Conservation (phyloP, 2,888 invertebrate species). For the Rapana venosa region DNA sequence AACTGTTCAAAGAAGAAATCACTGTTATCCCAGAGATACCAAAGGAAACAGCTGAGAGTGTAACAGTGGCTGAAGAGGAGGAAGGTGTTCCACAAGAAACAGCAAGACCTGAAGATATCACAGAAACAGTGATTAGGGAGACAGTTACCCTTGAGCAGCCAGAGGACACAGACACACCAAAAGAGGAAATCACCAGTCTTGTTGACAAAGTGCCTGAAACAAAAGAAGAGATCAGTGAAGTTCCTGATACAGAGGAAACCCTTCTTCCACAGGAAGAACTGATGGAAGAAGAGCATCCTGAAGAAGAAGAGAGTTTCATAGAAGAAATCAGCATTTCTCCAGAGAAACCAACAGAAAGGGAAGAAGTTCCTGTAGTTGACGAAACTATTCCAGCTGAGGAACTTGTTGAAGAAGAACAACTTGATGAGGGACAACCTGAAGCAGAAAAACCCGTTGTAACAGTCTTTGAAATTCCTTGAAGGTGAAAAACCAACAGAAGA, state of each 20-base stretch:
- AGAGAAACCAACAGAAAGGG: constrained; percentile 39
- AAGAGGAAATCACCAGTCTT: constrained; percentile 28
- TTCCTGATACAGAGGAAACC: neutral
- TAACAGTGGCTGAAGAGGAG: constrained; percentile 18
- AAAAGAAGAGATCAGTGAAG: constrained; percentile 16
- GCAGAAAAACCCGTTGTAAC: constrained; percentile 25
- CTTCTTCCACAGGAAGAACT: neutral
- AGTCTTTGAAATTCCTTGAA: neutral
- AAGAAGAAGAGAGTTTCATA: constrained; percentile 40
- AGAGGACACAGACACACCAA: too few species aligned
- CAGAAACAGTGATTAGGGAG: constrained; percentile 30
- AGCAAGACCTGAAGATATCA: constrained; percentile 35
- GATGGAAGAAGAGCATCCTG: constrained; percentile 35
- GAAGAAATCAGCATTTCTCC: constrained; percentile 25
- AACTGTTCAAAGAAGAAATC: constrained; percentile 39
- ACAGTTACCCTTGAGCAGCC: neutral
- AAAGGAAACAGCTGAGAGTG: neutral
- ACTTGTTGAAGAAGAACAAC: neutral
- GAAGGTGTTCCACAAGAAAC: constrained; percentile 38
- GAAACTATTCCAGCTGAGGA: neutral
- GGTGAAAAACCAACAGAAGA: neutral
- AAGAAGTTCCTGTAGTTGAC: neutral
- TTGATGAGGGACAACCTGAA: constrained; percentile 16
- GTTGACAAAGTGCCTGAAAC: constrained; percentile 16
- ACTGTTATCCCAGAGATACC: constrained; percentile 44